Conservation (phyloP, 2,113 vertebrate species). For the Gadus chalcogrammus region DNA sequence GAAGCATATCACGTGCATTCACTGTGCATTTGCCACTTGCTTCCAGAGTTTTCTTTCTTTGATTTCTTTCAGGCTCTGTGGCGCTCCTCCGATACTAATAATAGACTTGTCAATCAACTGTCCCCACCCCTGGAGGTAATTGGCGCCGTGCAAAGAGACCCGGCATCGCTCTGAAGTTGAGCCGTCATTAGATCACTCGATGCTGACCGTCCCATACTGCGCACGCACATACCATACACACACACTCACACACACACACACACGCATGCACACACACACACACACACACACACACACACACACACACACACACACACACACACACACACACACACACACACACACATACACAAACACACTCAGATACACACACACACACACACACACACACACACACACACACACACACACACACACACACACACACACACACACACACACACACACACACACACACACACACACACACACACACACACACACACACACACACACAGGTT, state of each 20-base stretch:
- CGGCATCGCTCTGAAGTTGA: constrained; percentile 58
- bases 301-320: neutral
- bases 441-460: too few relatives aligned
- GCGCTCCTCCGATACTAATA: constrained; percentile 68
- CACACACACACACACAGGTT: too few relatives aligned
- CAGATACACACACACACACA: constrained; percentile 15
- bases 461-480: too few relatives aligned
- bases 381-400: neutral
- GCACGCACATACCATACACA: constrained; percentile 34
- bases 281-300: neutral
- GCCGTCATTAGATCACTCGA: constrained; percentile 76
- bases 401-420: too few relatives aligned
- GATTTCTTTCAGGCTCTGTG: constrained; percentile 64
- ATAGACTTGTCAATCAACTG: constrained; percentile 77
- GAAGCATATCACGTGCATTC: constrained; percentile 66
- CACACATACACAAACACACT: neutral
- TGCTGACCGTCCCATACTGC: constrained; percentile 47
- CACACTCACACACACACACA: constrained; percentile 28
- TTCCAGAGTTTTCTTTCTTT: constrained; percentile 66
- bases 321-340: neutral
- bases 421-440: too few relatives aligned
- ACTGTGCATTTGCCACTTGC: constrained; percentile 63
- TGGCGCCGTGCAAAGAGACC: constrained; percentile 64
- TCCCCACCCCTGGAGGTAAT: constrained; percentile 74
- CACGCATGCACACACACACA: constrained; percentile 18